These are phyloP conservation scores for Hemicrepidius hirtus DNA, from an alignment of 2,888 invertebrate genomes.

Conservation along the genomic window DNA sequence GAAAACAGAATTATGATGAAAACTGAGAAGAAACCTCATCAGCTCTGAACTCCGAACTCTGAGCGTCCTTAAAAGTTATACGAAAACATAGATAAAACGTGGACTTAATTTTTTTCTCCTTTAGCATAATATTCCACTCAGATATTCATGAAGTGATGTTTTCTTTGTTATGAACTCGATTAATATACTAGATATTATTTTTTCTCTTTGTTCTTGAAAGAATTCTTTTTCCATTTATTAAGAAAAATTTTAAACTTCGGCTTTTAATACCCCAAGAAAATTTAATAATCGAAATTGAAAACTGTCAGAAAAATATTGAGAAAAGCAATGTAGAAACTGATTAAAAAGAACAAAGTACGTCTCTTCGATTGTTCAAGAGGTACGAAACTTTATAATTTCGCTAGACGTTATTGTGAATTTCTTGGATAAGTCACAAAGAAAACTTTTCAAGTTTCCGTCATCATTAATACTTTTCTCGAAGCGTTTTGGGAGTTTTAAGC, in stretches of 20 bases:
- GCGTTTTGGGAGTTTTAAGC: conserved; percentile 28
- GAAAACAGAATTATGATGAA: conserved; percentile 46
- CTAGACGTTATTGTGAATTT: conserved; percentile 28
- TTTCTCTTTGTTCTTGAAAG: neutral
- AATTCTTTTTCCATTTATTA: neutral
- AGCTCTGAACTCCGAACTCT: conserved; percentile 17
- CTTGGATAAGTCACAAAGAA: conserved; percentile 23
- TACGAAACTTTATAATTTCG: conserved; percentile 26
- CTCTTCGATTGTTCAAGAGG: conserved; percentile 27
- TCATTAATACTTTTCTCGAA: conserved; percentile 32
- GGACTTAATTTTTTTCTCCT: conserved; percentile 35
- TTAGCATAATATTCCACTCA: conserved; percentile 26
- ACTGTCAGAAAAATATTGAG: neutral
- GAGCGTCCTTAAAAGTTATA: conserved; percentile 35
- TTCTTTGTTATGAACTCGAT: conserved; percentile 15
- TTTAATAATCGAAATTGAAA: conserved; percentile 13
- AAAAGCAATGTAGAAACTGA: neutral
- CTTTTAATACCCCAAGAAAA: neutral
- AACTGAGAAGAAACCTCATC: conserved; percentile 43
- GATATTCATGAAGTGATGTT: conserved; percentile 23
- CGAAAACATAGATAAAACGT: conserved; percentile 38
- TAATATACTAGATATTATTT: conserved; percentile 5
- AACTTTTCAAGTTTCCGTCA: conserved; percentile 23
- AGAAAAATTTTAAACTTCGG: neutral
- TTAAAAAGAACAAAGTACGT: conserved; percentile 25